Conservation (phyloP, 2,888 invertebrate genomes). For the Thelaira solivaga region DNA sequence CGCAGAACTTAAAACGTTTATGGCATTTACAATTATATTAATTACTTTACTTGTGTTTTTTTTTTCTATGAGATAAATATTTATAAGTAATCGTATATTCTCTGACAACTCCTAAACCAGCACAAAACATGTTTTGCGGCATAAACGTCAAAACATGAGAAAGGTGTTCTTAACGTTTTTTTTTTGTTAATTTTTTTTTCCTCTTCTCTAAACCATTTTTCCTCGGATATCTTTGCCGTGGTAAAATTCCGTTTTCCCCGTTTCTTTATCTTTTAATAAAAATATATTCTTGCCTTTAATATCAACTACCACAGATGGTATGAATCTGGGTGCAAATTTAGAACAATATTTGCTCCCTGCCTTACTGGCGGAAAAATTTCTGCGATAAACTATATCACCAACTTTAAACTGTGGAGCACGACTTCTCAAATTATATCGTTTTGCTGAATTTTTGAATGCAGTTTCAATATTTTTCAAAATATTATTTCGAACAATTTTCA, state of each 20-base stretch:
- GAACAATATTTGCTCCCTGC: not conserved
- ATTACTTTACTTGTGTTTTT: too few relatives aligned
- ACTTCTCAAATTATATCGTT: constrained; percentile 1
- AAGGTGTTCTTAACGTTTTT: not conserved
- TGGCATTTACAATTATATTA: too few relatives aligned
- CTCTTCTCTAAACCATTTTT: too few relatives aligned
- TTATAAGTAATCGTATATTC: too few relatives aligned
- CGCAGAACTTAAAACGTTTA: too few relatives aligned
- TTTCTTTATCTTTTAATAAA: not conserved
- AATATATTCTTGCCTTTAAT: not conserved
- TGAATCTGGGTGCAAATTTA: not conserved
- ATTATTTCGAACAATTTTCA: not conserved
- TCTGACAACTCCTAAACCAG: too few relatives aligned
- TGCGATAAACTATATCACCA: not conserved
- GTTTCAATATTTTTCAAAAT: constrained; percentile 1
- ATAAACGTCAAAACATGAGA: too few relatives aligned
- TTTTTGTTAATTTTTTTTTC: too few relatives aligned
- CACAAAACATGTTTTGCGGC: too few relatives aligned
- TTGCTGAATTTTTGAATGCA: not conserved
- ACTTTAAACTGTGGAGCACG: not conserved
- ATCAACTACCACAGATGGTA: not conserved
- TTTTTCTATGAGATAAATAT: too few relatives aligned
- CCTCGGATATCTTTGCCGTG: too few relatives aligned
- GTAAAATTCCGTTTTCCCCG: not conserved
- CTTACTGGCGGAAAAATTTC: not conserved